Conservation (phyloP, 2,113 vertebrate genomes). For the Phylloscopus whistleri region DNA sequence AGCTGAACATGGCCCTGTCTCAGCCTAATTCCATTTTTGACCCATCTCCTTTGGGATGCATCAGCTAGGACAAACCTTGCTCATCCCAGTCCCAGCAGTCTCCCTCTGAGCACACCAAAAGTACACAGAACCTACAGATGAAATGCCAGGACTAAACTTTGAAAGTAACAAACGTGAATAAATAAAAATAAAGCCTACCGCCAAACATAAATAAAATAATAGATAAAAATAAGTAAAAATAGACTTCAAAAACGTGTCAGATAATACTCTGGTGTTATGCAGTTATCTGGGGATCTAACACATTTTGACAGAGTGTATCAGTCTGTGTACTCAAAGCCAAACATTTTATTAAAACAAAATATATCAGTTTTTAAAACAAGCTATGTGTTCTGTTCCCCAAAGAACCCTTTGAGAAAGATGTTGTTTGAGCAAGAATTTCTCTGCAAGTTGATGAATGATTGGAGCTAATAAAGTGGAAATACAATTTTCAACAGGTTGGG, state of each 20-base stretch:
- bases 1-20: background rate
- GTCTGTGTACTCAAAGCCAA: constrained; percentile 51
- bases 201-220: constrained; percentile 60
- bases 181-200: background rate
- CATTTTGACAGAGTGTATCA: constrained; percentile 64
- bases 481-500: constrained; percentile 53
- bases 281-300: constrained; percentile 65
- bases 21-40: background rate
- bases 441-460: constrained; percentile 47
- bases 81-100: background rate
- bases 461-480: constrained; percentile 57
- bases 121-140: background rate
- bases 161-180: background rate
- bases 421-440: constrained; percentile 24
- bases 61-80: background rate
- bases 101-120: background rate
- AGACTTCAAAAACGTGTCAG: constrained; percentile 58
- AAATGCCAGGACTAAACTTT: background rate
- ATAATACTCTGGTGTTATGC: constrained; percentile 54
- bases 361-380: constrained; percentile 58
- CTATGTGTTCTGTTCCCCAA: constrained; percentile 38
- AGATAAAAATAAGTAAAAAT: constrained; percentile 44
- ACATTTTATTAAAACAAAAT: constrained; percentile 69
- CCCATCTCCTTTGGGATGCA: background rate
- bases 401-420: constrained; percentile 42